phyloP scores from a whole-genome alignment of 2,888 invertebrate species.

The Villa cingulata region DNA sequence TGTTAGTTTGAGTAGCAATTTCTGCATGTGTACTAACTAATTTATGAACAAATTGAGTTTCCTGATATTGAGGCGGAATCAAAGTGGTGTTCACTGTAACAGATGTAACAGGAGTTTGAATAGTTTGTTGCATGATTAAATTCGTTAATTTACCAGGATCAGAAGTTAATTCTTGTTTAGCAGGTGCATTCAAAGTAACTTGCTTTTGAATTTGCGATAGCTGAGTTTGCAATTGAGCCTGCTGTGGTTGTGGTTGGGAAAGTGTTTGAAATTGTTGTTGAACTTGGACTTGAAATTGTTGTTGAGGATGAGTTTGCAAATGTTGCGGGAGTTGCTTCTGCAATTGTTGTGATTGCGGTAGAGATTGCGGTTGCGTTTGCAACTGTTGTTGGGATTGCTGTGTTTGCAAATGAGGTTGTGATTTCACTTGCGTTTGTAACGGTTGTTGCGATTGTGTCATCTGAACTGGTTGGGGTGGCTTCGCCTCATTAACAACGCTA shows the following conservation, averaged over 20 bases:
- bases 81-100: no score
- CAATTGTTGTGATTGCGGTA: not conserved
- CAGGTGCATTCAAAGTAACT: no score
- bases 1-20: not conserved
- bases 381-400: not conserved
- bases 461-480: not conserved
- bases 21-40: not conserved
- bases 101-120: no score
- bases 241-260: not conserved
- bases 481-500: constrained; percentile 52
- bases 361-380: no score
- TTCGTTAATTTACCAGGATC: no score
- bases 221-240: not conserved
- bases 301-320: constrained; percentile 10
- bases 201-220: no score
- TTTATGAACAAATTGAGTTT: not conserved
- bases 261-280: not conserved
- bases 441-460: constrained; percentile 11
- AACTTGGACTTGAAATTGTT: constrained; percentile 18
- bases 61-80: not conserved
- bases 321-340: not conserved
- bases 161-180: no score
- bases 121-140: no score
- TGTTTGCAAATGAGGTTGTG: not conserved
- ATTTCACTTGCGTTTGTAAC: constrained; percentile 11